Conservation (phyloP, 30 jellyfish, hydroid and myxozoan species). For the Mastigias papua region DNA sequence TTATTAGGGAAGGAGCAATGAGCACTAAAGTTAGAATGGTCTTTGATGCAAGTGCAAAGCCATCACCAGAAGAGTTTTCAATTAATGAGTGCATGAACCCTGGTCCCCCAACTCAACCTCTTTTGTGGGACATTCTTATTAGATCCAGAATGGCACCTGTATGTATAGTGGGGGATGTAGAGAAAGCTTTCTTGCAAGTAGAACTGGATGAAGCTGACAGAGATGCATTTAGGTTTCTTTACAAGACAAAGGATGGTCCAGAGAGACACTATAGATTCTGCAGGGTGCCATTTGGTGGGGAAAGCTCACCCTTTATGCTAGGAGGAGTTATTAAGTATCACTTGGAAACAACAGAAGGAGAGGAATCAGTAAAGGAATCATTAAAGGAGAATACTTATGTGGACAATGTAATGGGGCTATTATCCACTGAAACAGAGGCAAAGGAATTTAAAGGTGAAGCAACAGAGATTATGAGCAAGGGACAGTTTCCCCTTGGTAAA, state of each 20-base stretch:
- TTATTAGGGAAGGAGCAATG: constrained; percentile 49
- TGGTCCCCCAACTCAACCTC: constrained; percentile 71
- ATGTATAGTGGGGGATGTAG: constrained; percentile 40
- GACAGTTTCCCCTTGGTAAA: constrained; percentile 59
- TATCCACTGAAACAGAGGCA: constrained; percentile 23
- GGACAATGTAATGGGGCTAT: constrained; percentile 33
- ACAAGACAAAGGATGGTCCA: constrained; percentile 20
- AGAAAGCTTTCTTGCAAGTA: constrained; percentile 48
- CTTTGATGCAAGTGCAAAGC: constrained; percentile 74
- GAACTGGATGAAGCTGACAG: constrained; percentile 41
- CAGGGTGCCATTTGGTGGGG: constrained; percentile 77
- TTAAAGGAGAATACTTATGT: constrained; percentile 35
- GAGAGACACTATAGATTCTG: constrained; percentile 47
- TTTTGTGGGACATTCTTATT: constrained; percentile 62
- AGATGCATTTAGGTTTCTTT: constrained; percentile 68
- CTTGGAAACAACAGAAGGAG: constrained; percentile 40
- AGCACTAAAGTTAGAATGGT: constrained; percentile 68
- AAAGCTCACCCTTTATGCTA: constrained; percentile 58
- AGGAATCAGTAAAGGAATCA: neutral
- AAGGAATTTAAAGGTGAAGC: constrained; percentile 11
- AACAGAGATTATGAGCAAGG: constrained; percentile 32
- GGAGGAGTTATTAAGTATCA: constrained; percentile 56
- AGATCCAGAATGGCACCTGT: constrained; percentile 71
- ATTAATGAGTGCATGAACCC: constrained; percentile 69
- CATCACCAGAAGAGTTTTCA: constrained; percentile 48